phyloP scores from a whole-genome alignment of 1,140 invertebrate species.

The Cheumatopsyche charites region DNA sequence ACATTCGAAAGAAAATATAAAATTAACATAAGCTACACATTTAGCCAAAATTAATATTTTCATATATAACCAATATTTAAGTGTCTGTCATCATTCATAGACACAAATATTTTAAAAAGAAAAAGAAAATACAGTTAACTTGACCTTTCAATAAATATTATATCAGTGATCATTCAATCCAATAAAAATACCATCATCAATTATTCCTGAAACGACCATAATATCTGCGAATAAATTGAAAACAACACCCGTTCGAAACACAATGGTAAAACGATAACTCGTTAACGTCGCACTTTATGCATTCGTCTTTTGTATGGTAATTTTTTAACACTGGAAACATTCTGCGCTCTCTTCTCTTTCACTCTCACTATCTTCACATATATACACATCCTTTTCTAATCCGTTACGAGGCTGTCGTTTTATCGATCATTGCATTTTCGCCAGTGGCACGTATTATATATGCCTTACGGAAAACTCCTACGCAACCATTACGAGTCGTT shows the following conservation, averaged over 20 bases:
- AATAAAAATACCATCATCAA: too few relatives aligned
- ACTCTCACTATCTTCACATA: background rate
- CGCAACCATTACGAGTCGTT: slow-evolving; percentile 1
- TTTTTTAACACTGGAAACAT: background rate
- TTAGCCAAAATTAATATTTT: too few relatives aligned
- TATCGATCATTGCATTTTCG: background rate
- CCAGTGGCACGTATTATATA: slow-evolving; percentile 1
- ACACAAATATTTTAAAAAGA: too few relatives aligned
- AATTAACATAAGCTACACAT: too few relatives aligned
- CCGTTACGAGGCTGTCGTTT: background rate
- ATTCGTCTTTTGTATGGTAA: slow-evolving; percentile 18
- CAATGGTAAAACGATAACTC: background rate
- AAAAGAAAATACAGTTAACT: too few relatives aligned
- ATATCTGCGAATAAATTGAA: background rate
- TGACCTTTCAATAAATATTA: too few relatives aligned
- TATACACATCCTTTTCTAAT: background rate
- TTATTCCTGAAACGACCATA: too few relatives aligned
- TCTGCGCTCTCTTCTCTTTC: background rate
- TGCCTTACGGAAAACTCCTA: too few relatives aligned
- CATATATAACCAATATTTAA: too few relatives aligned
- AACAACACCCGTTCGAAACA: background rate
- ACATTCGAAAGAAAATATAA: too few relatives aligned
- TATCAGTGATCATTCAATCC: too few relatives aligned
- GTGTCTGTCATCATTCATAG: too few relatives aligned
- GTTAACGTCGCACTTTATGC: background rate